Conservation (phyloP, 2,113 vertebrate genomes). For the Mus spicilegus region DNA sequence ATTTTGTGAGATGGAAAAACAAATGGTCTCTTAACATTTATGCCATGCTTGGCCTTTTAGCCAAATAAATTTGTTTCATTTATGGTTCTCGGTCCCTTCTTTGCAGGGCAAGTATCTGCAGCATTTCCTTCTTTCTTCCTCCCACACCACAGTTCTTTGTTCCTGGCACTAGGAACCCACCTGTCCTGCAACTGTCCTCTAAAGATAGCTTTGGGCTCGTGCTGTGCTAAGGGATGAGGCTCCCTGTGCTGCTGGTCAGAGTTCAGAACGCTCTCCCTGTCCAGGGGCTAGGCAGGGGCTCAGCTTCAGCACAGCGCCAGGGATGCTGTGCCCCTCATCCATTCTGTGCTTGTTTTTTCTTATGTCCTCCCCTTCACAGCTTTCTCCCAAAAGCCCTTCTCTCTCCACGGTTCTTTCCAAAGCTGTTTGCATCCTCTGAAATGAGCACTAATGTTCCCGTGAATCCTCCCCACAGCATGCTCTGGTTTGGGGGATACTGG, state of each 20-base stretch:
- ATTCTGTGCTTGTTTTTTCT: not conserved
- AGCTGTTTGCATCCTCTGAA: not conserved
- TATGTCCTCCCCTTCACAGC: not conserved
- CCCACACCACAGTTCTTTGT: not conserved
- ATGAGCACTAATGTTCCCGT: not conserved
- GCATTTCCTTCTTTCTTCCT: not conserved
- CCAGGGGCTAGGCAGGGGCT: not conserved
- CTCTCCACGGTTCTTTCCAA: not conserved
- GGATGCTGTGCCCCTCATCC: no score
- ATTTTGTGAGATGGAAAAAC: slow-evolving; percentile 73
- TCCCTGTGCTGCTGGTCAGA: not conserved
- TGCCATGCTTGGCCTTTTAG: slow-evolving; percentile 29
- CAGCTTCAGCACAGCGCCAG: accelerated
- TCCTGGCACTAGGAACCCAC: not conserved
- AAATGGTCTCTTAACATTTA: slow-evolving; percentile 74
- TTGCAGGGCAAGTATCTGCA: not conserved
- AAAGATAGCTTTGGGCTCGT: not conserved
- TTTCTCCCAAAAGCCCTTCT: slow-evolving; percentile 2
- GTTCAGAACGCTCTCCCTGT: no score
- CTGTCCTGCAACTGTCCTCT: not conserved
- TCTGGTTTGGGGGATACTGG: not conserved
- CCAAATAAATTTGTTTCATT: slow-evolving; percentile 63
- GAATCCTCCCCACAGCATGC: not conserved
- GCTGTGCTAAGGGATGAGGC: not conserved
- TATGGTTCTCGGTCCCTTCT: not conserved